A percentile compares a stretch with the other conserved stretches of the same genome.
These are phyloP conservation scores for Minunthozetes semirufus DNA, from an alignment of 2,888 invertebrate genomes.

Conservation along the genomic window DNA sequence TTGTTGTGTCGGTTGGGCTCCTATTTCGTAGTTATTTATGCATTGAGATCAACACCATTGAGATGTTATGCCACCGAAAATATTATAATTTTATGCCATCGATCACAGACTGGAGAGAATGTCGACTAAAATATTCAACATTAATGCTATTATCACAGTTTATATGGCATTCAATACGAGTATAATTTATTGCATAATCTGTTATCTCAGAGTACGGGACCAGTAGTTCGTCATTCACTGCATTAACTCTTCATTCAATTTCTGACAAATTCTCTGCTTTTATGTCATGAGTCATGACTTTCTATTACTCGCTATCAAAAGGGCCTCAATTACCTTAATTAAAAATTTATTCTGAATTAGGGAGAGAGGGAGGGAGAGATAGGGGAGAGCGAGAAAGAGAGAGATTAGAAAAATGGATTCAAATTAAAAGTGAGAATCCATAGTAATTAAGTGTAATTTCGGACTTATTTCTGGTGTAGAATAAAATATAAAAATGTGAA, in stretches of 20 bases:
- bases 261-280: neutral
- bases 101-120: neutral
- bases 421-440: too few relatives aligned
- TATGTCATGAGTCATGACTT: neutral
- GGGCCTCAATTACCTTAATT: neutral
- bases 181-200: neutral
- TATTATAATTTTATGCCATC: neutral
- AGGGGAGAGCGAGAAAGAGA: neutral
- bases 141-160: neutral
- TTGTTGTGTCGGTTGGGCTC: neutral
- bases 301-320: neutral
- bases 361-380: neutral
- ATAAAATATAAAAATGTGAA: too few relatives aligned
- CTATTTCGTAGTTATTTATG: neutral
- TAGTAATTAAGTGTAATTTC: too few relatives aligned
- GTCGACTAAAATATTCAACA: neutral
- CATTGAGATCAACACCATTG: neutral
- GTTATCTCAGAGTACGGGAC: neutral
- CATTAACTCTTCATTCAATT: slow-evolving; percentile 11
- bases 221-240: neutral
- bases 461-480: too few relatives aligned
- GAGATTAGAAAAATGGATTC: too few relatives aligned
- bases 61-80: neutral
- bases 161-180: neutral
- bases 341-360: neutral